Conservation (phyloP, 2,888 invertebrate species). For the Tuberolachnus salignus region DNA sequence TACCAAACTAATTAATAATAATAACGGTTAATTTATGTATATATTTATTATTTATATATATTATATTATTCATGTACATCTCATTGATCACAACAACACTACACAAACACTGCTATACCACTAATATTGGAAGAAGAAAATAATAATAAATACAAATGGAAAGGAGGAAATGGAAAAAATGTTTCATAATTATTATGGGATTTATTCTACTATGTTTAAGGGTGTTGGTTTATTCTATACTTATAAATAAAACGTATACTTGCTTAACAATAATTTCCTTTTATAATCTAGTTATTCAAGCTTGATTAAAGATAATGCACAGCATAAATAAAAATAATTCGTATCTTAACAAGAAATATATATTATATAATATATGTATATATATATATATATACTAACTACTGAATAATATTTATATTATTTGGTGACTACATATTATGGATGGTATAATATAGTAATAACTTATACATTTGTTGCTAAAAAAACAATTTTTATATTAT, state of each 20-base stretch:
- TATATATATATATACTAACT: neutral
- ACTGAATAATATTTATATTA: neutral
- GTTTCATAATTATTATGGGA: neutral
- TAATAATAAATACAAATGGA: too few species aligned
- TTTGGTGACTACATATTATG: neutral
- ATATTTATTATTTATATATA: neutral
- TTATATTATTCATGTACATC: neutral
- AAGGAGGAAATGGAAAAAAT: neutral
- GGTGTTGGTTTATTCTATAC: neutral
- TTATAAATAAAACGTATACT: neutral
- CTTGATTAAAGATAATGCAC: slow-evolving; percentile 8
- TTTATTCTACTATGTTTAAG: neutral
- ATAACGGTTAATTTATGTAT: slow-evolving; percentile 13
- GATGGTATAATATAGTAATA: neutral
- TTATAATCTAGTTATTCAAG: slow-evolving; percentile 19
- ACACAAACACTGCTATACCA: slow-evolving; percentile 31
- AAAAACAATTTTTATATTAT: slow-evolving; percentile 14
- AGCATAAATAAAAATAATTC: neutral
- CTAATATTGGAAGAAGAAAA: neutral
- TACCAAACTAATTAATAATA: slow-evolving; percentile 4
- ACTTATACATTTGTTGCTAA: neutral
- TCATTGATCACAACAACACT: slow-evolving; percentile 32
- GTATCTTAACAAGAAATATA: neutral
- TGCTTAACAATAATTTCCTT: slow-evolving; percentile 6
- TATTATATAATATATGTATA: neutral